Evolutionary conservation across 2,888 invertebrate genomes (phyloP).

Genomic region (Protophormia terraenovae): DNA sequence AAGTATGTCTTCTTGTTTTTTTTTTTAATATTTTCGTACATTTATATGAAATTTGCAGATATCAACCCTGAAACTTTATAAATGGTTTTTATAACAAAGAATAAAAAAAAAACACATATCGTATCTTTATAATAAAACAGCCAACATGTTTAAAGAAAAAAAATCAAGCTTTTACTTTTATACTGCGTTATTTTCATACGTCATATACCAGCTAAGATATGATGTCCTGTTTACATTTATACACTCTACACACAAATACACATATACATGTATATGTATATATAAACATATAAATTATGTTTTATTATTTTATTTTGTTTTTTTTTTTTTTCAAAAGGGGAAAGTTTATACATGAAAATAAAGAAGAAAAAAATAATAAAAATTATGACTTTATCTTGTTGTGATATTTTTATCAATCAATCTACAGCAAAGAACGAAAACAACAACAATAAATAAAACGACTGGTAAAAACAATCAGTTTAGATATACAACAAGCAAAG

Average conservation of each 20-base stretch:
- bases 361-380: slow-evolving; percentile 20
- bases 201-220: background rate
- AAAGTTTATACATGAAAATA: slow-evolving; percentile 47
- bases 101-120: slow-evolving; percentile 1
- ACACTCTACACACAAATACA: background rate
- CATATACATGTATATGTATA: background rate
- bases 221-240: slow-evolving; percentile 38
- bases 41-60: slow-evolving; percentile 42
- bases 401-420: slow-evolving; percentile 68
- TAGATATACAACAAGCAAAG: slow-evolving; percentile 9
- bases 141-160: slow-evolving; percentile 4
- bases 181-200: background rate
- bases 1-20: slow-evolving; percentile 19
- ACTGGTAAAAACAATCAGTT: slow-evolving; percentile 9
- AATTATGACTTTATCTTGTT: slow-evolving; percentile 67
- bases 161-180: slow-evolving; percentile 61
- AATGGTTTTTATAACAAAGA: slow-evolving; percentile 46
- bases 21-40: background rate
- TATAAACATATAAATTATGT: slow-evolving; percentile 58
- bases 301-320: slow-evolving; percentile 52
- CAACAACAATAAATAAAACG: too few species aligned
- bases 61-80: slow-evolving; percentile 64
- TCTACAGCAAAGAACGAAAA: slow-evolving; percentile 45
- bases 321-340: slow-evolving; percentile 14
- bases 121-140: slow-evolving; percentile 26